Evolutionary conservation across 2,797 vertebrate genomes (phyloP).

Genomic region (Glossophaga mutica): DNA sequence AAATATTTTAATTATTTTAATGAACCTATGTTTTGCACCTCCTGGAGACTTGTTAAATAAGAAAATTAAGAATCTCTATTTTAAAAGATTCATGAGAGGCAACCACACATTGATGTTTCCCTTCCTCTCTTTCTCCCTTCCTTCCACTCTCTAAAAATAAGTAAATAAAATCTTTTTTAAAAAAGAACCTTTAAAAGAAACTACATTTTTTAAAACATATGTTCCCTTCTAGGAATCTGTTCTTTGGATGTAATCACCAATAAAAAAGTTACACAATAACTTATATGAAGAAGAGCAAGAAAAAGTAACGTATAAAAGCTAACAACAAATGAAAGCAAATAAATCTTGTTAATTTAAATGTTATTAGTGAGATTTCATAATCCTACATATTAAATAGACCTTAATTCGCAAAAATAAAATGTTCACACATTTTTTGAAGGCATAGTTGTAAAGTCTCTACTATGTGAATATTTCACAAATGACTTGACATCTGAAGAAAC

Average conservation of each 20-base stretch:
- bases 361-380: not conserved
- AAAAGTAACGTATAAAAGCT: not conserved
- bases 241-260: not conserved
- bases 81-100: not conserved
- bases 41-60: not conserved
- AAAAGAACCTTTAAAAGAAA: not conserved
- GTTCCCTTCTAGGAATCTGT: not conserved
- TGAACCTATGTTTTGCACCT: not conserved
- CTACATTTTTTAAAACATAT: not conserved
- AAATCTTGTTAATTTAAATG: not conserved
- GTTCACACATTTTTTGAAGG: not conserved
- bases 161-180: no score
- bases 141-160: no score
- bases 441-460: not conserved
- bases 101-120: no score
- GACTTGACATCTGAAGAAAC: not conserved
- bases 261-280: not conserved
- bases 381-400: not conserved
- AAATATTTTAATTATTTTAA: conserved; percentile 21
- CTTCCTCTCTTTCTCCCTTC: no score
- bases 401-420: not conserved
- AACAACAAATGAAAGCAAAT: not conserved
- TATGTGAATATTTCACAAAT: not conserved
- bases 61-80: not conserved
- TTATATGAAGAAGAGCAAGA: not conserved